Evolutionary conservation across 2,113 vertebrate species (phyloP).

Genomic region (Clarias gariepinus): DNA sequence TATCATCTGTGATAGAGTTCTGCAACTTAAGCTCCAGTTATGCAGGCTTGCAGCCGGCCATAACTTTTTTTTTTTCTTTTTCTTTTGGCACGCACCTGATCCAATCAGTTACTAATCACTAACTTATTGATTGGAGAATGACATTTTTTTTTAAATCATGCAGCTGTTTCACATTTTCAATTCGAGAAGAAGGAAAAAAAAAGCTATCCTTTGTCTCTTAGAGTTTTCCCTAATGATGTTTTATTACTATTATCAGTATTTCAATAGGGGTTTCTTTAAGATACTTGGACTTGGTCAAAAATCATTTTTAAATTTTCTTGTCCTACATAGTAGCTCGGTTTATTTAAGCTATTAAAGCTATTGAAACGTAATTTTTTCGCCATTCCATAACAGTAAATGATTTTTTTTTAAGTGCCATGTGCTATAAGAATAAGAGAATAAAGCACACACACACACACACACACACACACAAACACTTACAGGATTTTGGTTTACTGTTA

Average conservation of each 20-base stretch:
- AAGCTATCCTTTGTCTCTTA: no score
- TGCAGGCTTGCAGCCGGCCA: neutral
- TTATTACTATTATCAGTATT: neutral
- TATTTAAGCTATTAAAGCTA: neutral
- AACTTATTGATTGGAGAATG: neutral
- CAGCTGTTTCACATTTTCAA: neutral
- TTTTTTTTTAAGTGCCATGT: neutral
- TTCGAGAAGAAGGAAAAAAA: neutral
- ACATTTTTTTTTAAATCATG: neutral
- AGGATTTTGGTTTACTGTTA: neutral
- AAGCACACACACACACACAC: neutral
- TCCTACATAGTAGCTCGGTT: neutral
- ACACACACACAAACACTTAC: neutral
- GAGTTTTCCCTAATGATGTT: neutral
- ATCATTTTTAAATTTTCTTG: neutral
- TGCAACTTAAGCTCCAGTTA: neutral
- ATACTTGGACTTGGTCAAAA: neutral
- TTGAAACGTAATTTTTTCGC: neutral
- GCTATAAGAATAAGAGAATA: neutral
- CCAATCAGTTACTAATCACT: constrained; percentile 12
- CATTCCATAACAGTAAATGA: neutral
- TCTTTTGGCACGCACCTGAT: neutral
- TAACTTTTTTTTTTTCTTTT: neutral
- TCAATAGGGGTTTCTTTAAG: neutral
- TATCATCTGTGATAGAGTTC: constrained; percentile 61